Percentiles rank a stretch among this genome's conserved stretches.
Evolutionary conservation across 1,140 invertebrate species (phyloP).

Genomic region (Glomeris maerens): DNA sequence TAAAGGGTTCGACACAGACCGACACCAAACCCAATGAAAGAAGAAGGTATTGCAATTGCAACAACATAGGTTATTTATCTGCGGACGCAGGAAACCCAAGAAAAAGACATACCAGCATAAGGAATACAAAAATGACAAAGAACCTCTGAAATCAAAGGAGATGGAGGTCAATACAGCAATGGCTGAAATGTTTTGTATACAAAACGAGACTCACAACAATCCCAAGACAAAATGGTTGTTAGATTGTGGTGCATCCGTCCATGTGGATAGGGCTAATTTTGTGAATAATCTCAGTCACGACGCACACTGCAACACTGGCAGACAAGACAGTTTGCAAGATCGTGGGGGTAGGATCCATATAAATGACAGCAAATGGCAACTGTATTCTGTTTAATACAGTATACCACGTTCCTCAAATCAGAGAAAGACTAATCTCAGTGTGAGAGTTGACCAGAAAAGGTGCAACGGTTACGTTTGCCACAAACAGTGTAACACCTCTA

Average conservation of each 20-base stretch:
- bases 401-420: not conserved
- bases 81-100: not conserved
- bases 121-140: not conserved
- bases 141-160: not conserved
- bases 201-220: not conserved
- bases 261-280: not conserved
- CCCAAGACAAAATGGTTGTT: not conserved
- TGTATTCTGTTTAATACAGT: not conserved
- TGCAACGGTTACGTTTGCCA: no score
- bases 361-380: not conserved
- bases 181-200: not conserved
- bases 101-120: not conserved
- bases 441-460: not conserved
- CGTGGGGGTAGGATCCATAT: not conserved
- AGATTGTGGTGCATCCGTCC: not conserved
- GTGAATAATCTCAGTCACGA: not conserved
- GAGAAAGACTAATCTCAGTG: not conserved
- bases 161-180: not conserved
- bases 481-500: no score
- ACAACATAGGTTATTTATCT: not conserved
- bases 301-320: not conserved
- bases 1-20: no score
- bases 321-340: not conserved
- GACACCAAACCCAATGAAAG: not conserved
- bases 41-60: not conserved